A percentile compares a stretch with the other conserved stretches of the same genome.
phyloP scores from a whole-genome alignment of 2,888 invertebrate genomes.

The Chalcis sispes region DNA sequence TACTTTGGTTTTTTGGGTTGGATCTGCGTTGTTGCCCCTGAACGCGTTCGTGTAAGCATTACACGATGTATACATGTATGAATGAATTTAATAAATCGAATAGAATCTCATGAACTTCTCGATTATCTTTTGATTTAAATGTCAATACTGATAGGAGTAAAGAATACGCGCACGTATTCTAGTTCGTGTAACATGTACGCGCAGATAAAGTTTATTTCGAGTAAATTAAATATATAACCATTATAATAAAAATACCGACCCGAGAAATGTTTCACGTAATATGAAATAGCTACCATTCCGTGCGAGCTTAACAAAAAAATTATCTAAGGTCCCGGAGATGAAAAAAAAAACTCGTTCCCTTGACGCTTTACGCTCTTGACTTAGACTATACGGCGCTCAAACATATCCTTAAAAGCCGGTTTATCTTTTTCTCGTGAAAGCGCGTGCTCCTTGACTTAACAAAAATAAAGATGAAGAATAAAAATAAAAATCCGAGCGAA shows the following conservation, averaged over 20 bases:
- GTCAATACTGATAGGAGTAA: too few species aligned
- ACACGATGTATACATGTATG: too few species aligned
- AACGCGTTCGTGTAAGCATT: too few species aligned
- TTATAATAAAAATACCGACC: neutral
- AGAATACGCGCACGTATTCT: too few species aligned
- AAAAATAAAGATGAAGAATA: neutral
- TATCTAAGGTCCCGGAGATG: constrained; percentile 24
- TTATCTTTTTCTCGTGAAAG: neutral
- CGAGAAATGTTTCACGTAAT: constrained; percentile 5
- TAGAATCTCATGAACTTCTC: too few species aligned
- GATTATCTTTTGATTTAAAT: too few species aligned
- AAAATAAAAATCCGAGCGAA: too few species aligned
- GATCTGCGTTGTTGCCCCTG: too few species aligned
- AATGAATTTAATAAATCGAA: too few species aligned
- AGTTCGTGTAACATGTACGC: neutral
- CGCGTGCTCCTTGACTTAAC: neutral
- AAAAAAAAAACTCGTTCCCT: constrained; percentile 33
- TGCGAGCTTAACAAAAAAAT: constrained; percentile 31
- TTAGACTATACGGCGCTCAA: constrained; percentile 3
- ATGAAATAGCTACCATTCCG: constrained; percentile 1
- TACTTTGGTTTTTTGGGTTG: too few species aligned
- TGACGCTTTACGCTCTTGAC: constrained; percentile 5
- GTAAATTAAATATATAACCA: neutral
- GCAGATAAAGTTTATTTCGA: neutral
- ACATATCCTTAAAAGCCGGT: constrained; percentile 23